Evolutionary conservation across 2,797 vertebrate genomes (phyloP), one percentile per base, ranked within the genome.

Genomic region (Danio aesculapii): DNA sequence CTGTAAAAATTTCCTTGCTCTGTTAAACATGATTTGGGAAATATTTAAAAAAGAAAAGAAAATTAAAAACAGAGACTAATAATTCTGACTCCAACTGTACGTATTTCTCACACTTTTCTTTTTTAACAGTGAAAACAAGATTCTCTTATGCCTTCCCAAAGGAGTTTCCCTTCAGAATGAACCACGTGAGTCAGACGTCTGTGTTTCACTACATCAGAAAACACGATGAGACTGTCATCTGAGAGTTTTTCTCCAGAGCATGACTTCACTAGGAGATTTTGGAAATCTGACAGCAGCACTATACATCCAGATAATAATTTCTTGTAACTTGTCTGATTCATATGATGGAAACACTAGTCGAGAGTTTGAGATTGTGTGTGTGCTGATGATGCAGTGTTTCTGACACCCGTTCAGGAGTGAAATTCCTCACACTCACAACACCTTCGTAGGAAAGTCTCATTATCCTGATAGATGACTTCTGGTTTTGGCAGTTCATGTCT

Each of bases 61-160:
- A n/a, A n/a, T n/a, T n/a, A n/a, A n/a, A n/a, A n/a, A n/a, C n/a
- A n/a, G n/a, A n/a, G n/a, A n/a, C n/a, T n/a, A n/a, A n/a, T n/a
- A n/a, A n/a, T n/a, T n/a, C n/a, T n/a, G n/a, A n/a, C n/a, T n/a
- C n/a, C n/a, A n/a, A n/a, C n/a, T n/a, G 0, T 2, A 19, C 17
- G 8, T 47, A 14, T 6, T 11, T 66, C 39, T 7, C 1, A 2
- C 14, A 9, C 17, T 17, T 52, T 17, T n/a, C 19, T 64, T 62
- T 80, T 85, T 16, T 39, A 66, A 84, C 92, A 99, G 98, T 99
- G 92, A 99, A 99, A 96, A 99, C 97, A 85, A 96, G 98, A 87
- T 99, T 99, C 94, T 99, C 98, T 13, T 97, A 99, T 88, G 98
- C 98, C 88, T 99, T 99, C 90, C 97, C 98, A 83, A 99, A 99